A percentile compares a stretch with the other conserved stretches of the same genome.
These are phyloP conservation scores for Paratilapia polleni DNA, from an alignment of 2,113 vertebrate species.

Conservation along the genomic window DNA sequence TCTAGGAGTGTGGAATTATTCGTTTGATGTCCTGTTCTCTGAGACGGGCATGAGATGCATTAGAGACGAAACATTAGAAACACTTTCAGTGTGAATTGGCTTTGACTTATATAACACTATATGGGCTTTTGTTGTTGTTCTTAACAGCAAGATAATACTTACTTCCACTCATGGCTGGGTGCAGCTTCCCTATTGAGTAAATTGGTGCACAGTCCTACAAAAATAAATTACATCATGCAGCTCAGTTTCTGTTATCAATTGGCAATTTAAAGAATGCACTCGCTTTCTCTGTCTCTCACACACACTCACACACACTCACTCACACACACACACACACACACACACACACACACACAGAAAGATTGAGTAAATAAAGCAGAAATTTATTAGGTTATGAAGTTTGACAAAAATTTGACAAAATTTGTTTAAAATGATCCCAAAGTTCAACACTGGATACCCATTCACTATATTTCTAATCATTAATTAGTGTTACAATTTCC, in stretches of 20 bases:
- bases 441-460: neutral
- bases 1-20: neutral
- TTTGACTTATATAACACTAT: neutral
- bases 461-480: neutral
- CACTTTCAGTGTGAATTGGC: neutral
- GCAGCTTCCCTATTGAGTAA: neutral
- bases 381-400: neutral
- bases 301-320: neutral
- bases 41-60: neutral
- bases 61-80: neutral
- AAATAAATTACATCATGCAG: neutral
- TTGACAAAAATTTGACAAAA: neutral
- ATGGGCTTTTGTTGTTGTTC: neutral
- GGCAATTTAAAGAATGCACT: neutral
- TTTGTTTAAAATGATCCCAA: neutral
- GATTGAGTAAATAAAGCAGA: neutral
- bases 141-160: neutral
- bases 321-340: neutral
- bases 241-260: neutral
- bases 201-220: neutral
- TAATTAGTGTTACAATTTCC: neutral
- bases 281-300: neutral
- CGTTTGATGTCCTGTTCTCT: neutral
- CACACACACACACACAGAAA: neutral
- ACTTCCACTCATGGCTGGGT: neutral